phyloP scores from a whole-genome alignment of 2,888 invertebrate species.

The Leucophenga montana region DNA sequence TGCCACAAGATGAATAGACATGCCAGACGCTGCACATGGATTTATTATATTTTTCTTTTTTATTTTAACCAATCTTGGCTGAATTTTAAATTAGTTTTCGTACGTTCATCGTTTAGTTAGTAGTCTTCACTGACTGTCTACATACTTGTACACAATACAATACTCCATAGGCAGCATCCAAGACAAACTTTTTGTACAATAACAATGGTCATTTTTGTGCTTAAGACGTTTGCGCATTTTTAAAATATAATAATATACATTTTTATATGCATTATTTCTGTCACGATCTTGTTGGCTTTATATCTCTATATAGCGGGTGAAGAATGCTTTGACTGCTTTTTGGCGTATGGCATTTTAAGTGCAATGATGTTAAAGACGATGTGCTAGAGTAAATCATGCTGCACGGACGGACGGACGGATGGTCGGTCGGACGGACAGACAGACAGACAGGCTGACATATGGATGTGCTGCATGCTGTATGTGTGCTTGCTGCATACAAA shows the following conservation, averaged over 20 bases:
- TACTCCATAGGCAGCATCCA: not conserved
- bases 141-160: too few relatives aligned
- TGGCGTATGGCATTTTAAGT: not conserved
- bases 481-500: not conserved
- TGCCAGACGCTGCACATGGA: slow-evolving; percentile 46
- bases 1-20: slow-evolving; percentile 55
- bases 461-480: not conserved
- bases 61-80: slow-evolving; percentile 14
- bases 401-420: not conserved
- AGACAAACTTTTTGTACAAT: slow-evolving; percentile 14
- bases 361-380: slow-evolving; percentile 4
- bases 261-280: slow-evolving; percentile 68
- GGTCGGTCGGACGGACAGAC: not conserved
- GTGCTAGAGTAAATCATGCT: slow-evolving; percentile 1
- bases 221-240: slow-evolving; percentile 36
- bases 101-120: not conserved
- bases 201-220: slow-evolving; percentile 31
- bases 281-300: slow-evolving; percentile 66
- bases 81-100: slow-evolving; percentile 52
- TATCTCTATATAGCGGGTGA: slow-evolving; percentile 58
- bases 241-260: slow-evolving; percentile 62
- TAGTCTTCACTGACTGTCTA: not conserved
- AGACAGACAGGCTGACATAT: slow-evolving; percentile 14
- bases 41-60: slow-evolving; percentile 13
- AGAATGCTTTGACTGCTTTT: slow-evolving; percentile 23